Evolutionary conservation across 1,140 invertebrate species (phyloP).

Genomic region (Dreissena rostriformis): DNA sequence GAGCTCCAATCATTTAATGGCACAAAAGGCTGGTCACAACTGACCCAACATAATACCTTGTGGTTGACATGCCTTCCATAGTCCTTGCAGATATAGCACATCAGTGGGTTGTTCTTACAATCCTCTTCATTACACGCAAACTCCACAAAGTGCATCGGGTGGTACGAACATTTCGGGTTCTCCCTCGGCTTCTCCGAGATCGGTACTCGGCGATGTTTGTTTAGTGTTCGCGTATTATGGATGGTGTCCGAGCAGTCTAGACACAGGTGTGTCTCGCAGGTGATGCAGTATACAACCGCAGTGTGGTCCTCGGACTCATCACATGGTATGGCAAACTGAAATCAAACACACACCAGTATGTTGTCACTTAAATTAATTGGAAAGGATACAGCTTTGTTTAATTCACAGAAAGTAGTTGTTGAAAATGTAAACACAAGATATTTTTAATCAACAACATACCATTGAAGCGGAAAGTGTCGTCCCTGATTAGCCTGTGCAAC

Average conservation of each 20-base stretch:
- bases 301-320: slow-evolving; percentile 85
- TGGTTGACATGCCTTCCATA: slow-evolving; percentile 85
- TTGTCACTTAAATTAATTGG: no score
- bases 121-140: slow-evolving; percentile 85
- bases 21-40: no score
- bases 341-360: slow-evolving; percentile 12
- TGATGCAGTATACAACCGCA: slow-evolving; percentile 85
- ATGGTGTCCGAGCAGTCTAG: slow-evolving; percentile 84
- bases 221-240: slow-evolving; percentile 84
- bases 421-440: no score
- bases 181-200: slow-evolving; percentile 85
- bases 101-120: slow-evolving; percentile 82
- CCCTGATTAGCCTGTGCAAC: no score
- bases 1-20: no score
- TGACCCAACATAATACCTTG: slow-evolving; percentile 79
- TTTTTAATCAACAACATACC: no score
- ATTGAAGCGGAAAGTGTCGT: no score
- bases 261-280: slow-evolving; percentile 85
- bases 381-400: no score
- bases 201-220: slow-evolving; percentile 84
- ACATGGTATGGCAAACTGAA: slow-evolving; percentile 83
- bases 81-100: slow-evolving; percentile 86
- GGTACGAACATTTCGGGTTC: slow-evolving; percentile 84
- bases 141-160: slow-evolving; percentile 84
- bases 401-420: no score